Percentiles rank a stretch among this genome's conserved stretches.
These are phyloP conservation scores for Chionodraco myersi DNA, from an alignment of 2,113 vertebrate species.

Conservation along the genomic window DNA sequence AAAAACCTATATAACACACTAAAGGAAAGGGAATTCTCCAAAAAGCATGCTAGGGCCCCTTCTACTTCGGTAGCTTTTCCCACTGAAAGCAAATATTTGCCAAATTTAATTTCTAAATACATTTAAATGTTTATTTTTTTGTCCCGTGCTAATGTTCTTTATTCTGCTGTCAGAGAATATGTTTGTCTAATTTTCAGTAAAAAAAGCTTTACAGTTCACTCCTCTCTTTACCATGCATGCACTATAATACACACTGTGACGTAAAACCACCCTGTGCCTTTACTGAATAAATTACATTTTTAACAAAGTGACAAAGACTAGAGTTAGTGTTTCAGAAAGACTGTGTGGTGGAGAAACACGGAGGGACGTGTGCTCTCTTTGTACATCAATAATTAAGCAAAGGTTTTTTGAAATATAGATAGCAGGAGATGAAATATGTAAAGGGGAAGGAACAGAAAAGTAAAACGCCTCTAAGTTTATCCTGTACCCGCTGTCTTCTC, in stretches of 20 bases:
- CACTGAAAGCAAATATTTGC: not conserved
- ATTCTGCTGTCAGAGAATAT: not conserved
- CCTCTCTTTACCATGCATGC: not conserved
- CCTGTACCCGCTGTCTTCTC: not conserved
- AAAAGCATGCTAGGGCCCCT: too few relatives aligned
- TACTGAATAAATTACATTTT: slow-evolving; percentile 9
- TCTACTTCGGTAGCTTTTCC: not conserved
- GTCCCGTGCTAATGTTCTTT: not conserved
- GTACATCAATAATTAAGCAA: slow-evolving; percentile 61
- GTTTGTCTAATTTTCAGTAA: not conserved
- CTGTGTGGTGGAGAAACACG: slow-evolving; percentile 26
- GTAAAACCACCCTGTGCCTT: not conserved
- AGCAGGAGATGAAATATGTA: slow-evolving; percentile 62
- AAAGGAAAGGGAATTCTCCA: too few relatives aligned
- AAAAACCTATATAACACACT: too few relatives aligned
- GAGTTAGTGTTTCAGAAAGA: slow-evolving; percentile 16
- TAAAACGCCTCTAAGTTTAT: slow-evolving; percentile 28
- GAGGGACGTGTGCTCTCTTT: not conserved
- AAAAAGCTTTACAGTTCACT: not conserved
- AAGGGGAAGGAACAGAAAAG: slow-evolving; percentile 31
- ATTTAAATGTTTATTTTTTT: not conserved
- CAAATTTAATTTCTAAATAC: not conserved
- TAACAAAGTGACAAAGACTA: slow-evolving; percentile 13
- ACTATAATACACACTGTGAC: not conserved
- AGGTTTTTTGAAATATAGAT: slow-evolving; percentile 22